Conservation (phyloP, 2,888 invertebrate genomes). For the Carterocephalus palaemon region DNA sequence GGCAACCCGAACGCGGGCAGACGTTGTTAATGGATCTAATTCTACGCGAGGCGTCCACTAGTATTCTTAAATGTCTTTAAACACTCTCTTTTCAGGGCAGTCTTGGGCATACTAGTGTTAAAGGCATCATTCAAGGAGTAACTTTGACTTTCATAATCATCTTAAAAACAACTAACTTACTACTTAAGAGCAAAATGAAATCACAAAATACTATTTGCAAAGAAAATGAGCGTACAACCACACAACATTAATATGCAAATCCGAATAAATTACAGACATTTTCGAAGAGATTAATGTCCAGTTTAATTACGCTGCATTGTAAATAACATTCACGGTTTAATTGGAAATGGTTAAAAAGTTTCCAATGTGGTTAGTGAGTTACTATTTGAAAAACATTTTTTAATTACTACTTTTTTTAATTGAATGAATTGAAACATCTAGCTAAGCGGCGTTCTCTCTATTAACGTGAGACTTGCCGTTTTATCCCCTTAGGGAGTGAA, state of each 20-base stretch:
- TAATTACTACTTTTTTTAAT: too few relatives aligned
- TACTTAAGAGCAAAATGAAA: not conserved
- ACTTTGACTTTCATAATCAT: not conserved
- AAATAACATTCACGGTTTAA: constrained; percentile 21
- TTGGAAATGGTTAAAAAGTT: constrained; percentile 22
- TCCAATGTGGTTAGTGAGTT: constrained; percentile 1
- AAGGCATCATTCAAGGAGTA: too few relatives aligned
- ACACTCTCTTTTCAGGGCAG: too few relatives aligned
- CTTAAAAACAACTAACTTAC: not conserved
- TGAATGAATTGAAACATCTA: too few relatives aligned
- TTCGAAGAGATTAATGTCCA: constrained; percentile 22
- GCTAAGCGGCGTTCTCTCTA: too few relatives aligned
- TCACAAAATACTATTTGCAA: not conserved
- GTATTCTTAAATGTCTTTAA: too few relatives aligned
- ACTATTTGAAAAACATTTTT: not conserved
- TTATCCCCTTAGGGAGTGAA: too few relatives aligned
- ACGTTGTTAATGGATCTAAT: too few relatives aligned
- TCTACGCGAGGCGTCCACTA: too few relatives aligned
- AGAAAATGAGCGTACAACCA: constrained; percentile 19
- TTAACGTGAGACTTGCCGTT: too few relatives aligned
- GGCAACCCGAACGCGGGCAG: too few relatives aligned
- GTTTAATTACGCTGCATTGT: constrained; percentile 21
- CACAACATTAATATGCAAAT: constrained; percentile 17
- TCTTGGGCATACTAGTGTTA: too few relatives aligned
- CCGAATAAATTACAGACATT: constrained; percentile 18